Conservation (phyloP, 1,140 invertebrate species). For the Drosophila truncata region DNA sequence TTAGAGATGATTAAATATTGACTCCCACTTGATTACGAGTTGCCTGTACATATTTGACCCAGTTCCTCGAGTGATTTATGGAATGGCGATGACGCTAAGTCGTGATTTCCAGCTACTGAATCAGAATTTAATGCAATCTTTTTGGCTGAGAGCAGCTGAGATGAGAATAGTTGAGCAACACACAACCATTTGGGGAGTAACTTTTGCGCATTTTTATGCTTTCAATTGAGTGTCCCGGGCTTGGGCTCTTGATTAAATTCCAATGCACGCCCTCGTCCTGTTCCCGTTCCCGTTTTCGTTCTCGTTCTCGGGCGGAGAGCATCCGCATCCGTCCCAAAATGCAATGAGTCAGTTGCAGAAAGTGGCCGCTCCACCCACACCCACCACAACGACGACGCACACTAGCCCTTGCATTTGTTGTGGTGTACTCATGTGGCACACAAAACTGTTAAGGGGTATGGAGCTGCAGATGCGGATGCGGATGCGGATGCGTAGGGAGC, state of each 20-base stretch:
- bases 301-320: not conserved
- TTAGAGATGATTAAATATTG: slow-evolving; percentile 30
- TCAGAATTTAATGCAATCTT: slow-evolving; percentile 18
- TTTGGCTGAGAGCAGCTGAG: slow-evolving; percentile 9
- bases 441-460: slow-evolving; percentile 18
- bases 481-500: slow-evolving; percentile 12
- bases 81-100: slow-evolving; percentile 13
- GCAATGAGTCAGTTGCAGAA: slow-evolving; percentile 78
- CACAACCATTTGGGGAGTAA: slow-evolving; percentile 42
- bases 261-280: slow-evolving; percentile 48
- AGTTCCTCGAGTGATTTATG: slow-evolving; percentile 29
- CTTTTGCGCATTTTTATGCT: slow-evolving; percentile 62
- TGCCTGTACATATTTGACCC: slow-evolving; percentile 4
- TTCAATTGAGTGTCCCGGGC: slow-evolving; percentile 67
- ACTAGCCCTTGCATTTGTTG: slow-evolving; percentile 60
- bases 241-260: slow-evolving; percentile 77
- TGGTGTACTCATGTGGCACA: slow-evolving; percentile 66
- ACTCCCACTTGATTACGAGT: slow-evolving; percentile 1
- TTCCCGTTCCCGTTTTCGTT: not conserved
- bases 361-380: slow-evolving; percentile 46
- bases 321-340: slow-evolving; percentile 31
- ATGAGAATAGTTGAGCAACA: slow-evolving; percentile 20
- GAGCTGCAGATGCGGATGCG: slow-evolving; percentile 8
- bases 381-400: slow-evolving; percentile 15
- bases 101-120: slow-evolving; percentile 1